Conservation (phyloP, 2,113 vertebrate species). For the Alethe diademata region DNA sequence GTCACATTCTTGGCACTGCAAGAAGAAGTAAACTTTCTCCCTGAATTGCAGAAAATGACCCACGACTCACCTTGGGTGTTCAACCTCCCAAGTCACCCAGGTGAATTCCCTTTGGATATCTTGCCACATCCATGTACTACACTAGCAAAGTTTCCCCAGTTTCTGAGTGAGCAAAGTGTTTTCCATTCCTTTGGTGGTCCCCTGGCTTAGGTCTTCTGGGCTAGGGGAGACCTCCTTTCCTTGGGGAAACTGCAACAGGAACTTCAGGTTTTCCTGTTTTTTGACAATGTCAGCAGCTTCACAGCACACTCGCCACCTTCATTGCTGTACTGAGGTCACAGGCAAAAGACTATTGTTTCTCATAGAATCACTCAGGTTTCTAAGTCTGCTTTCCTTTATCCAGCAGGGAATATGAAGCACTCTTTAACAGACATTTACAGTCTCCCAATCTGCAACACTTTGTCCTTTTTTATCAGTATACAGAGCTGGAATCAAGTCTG, state of each 20-base stretch:
- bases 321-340: not conserved
- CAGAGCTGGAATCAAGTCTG: not conserved
- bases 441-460: not conserved
- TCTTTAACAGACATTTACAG: not conserved
- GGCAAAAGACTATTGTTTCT: not conserved
- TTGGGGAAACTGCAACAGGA: not conserved
- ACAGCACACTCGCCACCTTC: not conserved
- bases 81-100: fast-evolving
- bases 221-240: not conserved
- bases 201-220: not conserved
- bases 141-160: not conserved
- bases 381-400: not conserved
- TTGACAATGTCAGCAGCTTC: not conserved
- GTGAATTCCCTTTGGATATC: not conserved
- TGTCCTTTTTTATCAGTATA: not conserved
- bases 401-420: not conserved
- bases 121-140: not conserved
- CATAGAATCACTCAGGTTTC: not conserved
- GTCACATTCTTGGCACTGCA: not conserved
- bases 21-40: not conserved
- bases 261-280: not conserved
- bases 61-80: not conserved
- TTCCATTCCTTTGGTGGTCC: not conserved
- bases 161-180: not conserved
- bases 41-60: not conserved